phyloP scores from a whole-genome alignment of 92 coral and sea anemone species.

The Muricea muricata region DNA sequence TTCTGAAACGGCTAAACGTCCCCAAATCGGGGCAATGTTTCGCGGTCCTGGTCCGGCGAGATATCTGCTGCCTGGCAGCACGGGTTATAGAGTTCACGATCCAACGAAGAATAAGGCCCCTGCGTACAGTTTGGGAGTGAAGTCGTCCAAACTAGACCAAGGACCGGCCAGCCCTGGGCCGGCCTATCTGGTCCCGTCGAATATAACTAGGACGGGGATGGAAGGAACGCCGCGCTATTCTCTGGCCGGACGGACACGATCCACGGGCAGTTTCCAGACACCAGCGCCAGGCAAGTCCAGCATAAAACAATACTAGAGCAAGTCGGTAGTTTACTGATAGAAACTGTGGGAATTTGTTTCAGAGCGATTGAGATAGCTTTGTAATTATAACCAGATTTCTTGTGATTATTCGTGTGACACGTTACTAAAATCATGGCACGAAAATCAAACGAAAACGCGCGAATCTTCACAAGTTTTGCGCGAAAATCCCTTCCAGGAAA shows the following conservation, averaged over 20 bases:
- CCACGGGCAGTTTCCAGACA: conserved; percentile 68
- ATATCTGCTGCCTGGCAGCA: conserved; percentile 81
- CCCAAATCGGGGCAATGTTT: conserved; percentile 93
- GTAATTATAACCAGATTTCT: background rate
- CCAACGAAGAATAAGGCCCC: conserved; percentile 76
- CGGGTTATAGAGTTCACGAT: conserved; percentile 79
- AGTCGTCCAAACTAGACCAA: conserved; percentile 42
- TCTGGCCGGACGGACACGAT: conserved; percentile 71
- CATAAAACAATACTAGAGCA: background rate
- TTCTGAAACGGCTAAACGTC: conserved; percentile 59
- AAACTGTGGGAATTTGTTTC: background rate
- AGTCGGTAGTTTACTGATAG: background rate
- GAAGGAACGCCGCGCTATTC: conserved; percentile 88
- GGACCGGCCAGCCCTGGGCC: conserved; percentile 79
- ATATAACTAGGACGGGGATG: conserved; percentile 74
- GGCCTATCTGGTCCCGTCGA: conserved; percentile 64
- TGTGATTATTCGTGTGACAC: background rate
- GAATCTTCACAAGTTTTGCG: background rate
- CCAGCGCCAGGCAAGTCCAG: conserved; percentile 86
- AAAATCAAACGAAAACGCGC: background rate
- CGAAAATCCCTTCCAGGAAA: background rate
- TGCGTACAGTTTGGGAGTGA: conserved; percentile 79
- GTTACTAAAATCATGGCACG: too few relatives aligned
- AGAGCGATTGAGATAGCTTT: background rate
- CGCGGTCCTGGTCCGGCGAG: conserved; percentile 98